Evolutionary conservation across 2,113 vertebrate species (phyloP).

Genomic region (Corvus cornix): DNA sequence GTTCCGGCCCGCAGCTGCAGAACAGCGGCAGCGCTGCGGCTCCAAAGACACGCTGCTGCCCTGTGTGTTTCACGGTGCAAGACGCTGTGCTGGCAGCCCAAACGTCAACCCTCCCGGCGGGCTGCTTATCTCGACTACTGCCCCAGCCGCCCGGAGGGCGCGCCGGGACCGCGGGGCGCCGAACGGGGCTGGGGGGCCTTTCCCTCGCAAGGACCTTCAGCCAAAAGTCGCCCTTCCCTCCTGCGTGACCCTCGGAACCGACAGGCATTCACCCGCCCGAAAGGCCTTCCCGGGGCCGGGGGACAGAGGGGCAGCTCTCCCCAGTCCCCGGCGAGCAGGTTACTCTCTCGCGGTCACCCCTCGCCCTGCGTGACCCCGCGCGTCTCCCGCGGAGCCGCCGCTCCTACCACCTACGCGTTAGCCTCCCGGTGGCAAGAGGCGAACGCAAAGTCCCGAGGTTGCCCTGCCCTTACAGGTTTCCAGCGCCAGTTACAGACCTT

Average conservation of each 20-base stretch:
- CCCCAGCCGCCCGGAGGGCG: neutral
- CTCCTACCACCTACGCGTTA: fast-evolving
- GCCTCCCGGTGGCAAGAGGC: neutral
- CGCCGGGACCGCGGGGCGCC: neutral
- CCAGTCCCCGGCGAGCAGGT: fast-evolving
- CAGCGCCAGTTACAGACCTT: neutral
- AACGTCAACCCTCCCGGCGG: neutral
- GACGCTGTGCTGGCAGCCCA: neutral
- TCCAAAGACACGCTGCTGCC: neutral
- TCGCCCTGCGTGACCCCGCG: neutral
- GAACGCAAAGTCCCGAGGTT: fast-evolving
- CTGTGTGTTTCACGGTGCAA: neutral
- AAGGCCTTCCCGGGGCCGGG: too few species aligned
- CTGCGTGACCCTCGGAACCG: neutral
- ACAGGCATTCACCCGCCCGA: neutral
- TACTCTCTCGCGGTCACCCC: too few species aligned
- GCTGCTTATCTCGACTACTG: neutral
- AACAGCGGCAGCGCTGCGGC: neutral
- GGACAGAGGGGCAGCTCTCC: too few species aligned
- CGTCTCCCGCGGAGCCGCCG: neutral
- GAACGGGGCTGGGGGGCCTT: neutral
- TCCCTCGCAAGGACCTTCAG: neutral
- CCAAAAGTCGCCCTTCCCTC: neutral
- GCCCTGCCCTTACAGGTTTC: neutral
- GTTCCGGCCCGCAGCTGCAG: neutral